Evolutionary conservation across 2,888 invertebrate species (phyloP).

Genomic region (Agriopis marginaria): DNA sequence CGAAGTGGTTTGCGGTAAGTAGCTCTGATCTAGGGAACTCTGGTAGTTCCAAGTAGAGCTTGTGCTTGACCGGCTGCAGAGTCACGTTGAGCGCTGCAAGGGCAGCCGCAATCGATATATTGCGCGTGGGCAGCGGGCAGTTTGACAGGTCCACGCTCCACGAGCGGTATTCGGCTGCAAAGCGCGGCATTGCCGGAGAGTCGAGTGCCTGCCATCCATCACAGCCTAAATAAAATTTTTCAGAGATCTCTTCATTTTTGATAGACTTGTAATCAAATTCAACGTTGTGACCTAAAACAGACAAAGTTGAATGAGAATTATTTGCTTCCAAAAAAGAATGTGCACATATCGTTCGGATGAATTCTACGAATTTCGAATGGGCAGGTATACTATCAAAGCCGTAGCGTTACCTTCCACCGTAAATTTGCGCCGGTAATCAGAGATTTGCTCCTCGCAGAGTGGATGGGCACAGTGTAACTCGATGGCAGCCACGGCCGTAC

Average conservation of each 20-base stretch:
- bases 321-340: not conserved
- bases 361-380: not conserved
- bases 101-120: not conserved
- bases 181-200: not conserved
- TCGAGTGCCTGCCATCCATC: conserved; percentile 19
- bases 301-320: not conserved
- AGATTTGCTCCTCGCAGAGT: not conserved
- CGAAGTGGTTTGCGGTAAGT: not conserved
- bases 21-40: not conserved
- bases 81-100: not conserved
- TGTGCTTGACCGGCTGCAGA: not conserved
- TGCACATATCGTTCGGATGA: not conserved
- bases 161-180: not conserved
- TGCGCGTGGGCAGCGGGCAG: not conserved
- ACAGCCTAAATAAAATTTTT: not conserved
- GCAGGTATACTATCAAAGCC: too few relatives aligned
- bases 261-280: not conserved
- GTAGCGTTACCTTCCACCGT: not conserved
- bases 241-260: not conserved
- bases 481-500: not conserved
- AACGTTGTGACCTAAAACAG: not conserved
- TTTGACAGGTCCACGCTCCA: not conserved
- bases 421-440: not conserved
- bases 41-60: not conserved
- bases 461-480: not conserved